A percentile compares a stretch with the other conserved stretches of the same genome.
phyloP scores from a whole-genome alignment of 1,140 invertebrate species.

The Sipha flava region DNA sequence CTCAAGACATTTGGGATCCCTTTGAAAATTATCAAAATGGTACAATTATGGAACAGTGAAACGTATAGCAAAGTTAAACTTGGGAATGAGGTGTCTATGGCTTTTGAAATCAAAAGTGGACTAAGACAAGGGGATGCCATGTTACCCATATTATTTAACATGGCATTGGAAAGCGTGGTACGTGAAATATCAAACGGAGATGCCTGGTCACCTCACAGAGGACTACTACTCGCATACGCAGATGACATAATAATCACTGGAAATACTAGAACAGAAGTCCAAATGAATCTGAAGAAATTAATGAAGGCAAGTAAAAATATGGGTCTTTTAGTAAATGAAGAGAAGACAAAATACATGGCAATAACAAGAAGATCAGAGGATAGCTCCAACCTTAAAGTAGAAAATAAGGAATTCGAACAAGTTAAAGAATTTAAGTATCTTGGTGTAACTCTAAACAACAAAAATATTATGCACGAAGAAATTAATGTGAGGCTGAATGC shows the following conservation, averaged over 20 bases:
- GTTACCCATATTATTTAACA: too few relatives aligned
- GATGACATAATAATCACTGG: background rate
- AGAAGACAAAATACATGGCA: too few relatives aligned
- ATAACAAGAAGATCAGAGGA: background rate
- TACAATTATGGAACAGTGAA: too few relatives aligned
- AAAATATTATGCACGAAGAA: background rate
- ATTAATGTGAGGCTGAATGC: background rate
- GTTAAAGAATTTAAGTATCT: background rate
- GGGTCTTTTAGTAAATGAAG: background rate
- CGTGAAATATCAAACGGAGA: background rate
- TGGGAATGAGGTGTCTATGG: too few relatives aligned
- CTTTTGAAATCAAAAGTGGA: too few relatives aligned
- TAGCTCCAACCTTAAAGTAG: background rate
- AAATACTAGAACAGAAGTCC: background rate
- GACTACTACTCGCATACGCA: background rate
- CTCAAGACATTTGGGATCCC: too few relatives aligned
- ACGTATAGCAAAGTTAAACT: too few relatives aligned
- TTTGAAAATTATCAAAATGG: too few relatives aligned
- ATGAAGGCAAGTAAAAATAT: background rate
- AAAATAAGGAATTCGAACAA: too few relatives aligned
- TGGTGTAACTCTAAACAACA: too few relatives aligned
- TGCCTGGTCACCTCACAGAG: background rate
- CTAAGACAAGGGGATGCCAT: too few relatives aligned
- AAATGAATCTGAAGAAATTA: background rate
- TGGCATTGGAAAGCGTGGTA: background rate